Evolutionary conservation across 2,113 vertebrate species (phyloP), one percentile per base, ranked within the genome.

Genomic region (Epinephelus cyanopodus): DNA sequence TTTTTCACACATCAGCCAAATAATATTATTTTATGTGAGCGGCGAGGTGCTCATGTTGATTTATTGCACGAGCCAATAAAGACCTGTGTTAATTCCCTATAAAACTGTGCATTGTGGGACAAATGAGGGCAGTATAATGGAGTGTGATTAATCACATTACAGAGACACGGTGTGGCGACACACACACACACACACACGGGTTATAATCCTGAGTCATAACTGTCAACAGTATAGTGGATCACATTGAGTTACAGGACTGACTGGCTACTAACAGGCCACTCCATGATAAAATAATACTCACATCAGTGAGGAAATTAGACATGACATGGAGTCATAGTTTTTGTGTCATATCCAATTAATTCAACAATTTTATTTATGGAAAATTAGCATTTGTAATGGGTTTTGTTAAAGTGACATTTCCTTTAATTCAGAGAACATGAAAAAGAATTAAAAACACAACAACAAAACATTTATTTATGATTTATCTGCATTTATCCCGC

Each of bases 61-160:
- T 93, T 92, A 87, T 84, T 79, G 73, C 62, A 23, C 10, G 2
- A 25, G 77, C 64, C 78, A 85, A 89, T 92, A 84, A 91, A 91
- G 88, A 89, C 39, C 72, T 52, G 52, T 87, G 82, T 90, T 90
- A 89, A 91, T 90, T 88, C 80, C 69, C 79, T 82, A 81, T 88
- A 92, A 90, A 92, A 86, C 83, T 82, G 56, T 67, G 78, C 79
- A 84, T 88, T 92, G 89, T 88, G 75, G 65, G 68, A 91, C 57
- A 84, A 92, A 92, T 80, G 78, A 91, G 80, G 82, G 87, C 5
- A 15, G 77, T 25, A 91, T 91, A 92, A 93, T 89, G 68, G 82
- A 90, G 80, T 86, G 80, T 48, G 81, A 95, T 56, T 17, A 89
- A 93, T 91, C 90, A 95, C 87, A 92, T 94, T 94, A 92, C 87